A percentile compares a stretch with the other conserved stretches of the same genome.
These are phyloP conservation scores for Lochmaea capreae DNA, from an alignment of 2,888 invertebrate genomes.

Conservation along the genomic window DNA sequence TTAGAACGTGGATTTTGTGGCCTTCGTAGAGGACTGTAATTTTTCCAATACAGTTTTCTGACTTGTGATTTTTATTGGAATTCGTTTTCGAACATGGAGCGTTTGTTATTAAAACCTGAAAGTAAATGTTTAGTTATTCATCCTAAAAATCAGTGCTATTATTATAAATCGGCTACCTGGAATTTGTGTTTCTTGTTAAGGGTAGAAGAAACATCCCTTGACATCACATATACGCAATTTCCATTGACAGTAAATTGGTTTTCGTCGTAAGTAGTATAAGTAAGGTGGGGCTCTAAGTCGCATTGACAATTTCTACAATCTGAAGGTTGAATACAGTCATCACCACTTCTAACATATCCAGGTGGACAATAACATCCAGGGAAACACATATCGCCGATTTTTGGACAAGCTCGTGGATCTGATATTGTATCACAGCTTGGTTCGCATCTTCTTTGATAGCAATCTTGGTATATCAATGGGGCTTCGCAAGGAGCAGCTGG, in stretches of 20 bases:
- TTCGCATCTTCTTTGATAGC: constrained; percentile 83
- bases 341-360: constrained; percentile 76
- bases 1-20: constrained; percentile 66
- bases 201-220: constrained; percentile 70
- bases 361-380: constrained; percentile 89
- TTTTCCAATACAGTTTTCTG: constrained; percentile 72
- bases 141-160: too few relatives aligned
- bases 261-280: constrained; percentile 86
- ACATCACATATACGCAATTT: constrained; percentile 86
- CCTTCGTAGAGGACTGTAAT: constrained; percentile 76
- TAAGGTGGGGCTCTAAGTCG: constrained; percentile 80
- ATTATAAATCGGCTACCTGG: constrained; percentile 60
- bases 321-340: constrained; percentile 76
- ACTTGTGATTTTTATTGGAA: constrained; percentile 4
- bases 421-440: constrained; percentile 76
- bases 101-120: constrained; percentile 77
- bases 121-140: constrained; percentile 22
- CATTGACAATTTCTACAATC: constrained; percentile 83
- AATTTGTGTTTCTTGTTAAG: constrained; percentile 67
- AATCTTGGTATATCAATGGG: constrained; percentile 85
- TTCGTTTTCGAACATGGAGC: constrained; percentile 73
- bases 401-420: constrained; percentile 72
- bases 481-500: constrained; percentile 78
- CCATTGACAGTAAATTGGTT: constrained; percentile 83
- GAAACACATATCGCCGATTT: constrained; percentile 76